phyloP scores from a whole-genome alignment of 1,140 invertebrate genomes.

The Epicauta chinensis region DNA sequence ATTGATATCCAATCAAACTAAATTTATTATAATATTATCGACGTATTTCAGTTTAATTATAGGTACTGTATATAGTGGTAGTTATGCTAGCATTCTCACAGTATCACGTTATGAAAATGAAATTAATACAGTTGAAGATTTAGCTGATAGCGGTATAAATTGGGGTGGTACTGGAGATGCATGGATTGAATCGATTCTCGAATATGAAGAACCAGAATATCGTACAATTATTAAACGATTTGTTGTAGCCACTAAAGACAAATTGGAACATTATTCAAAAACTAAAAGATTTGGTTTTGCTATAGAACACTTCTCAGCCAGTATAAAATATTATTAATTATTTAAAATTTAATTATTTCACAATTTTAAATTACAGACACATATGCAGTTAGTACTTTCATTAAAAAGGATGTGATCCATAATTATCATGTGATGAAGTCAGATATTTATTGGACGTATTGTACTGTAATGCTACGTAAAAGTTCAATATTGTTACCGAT shows the following conservation, averaged over 20 bases:
- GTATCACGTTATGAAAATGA: constrained; percentile 42
- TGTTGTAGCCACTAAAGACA: constrained; percentile 16
- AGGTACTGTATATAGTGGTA: constrained; percentile 44
- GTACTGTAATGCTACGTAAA: constrained; percentile 50
- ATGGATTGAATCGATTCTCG: constrained; percentile 28
- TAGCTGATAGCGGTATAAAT: constrained; percentile 23
- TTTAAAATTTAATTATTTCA: not conserved
- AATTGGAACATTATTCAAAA: constrained; percentile 17
- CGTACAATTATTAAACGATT: constrained; percentile 22
- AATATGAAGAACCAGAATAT: constrained; percentile 20
- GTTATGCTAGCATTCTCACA: constrained; percentile 49
- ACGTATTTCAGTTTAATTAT: not conserved
- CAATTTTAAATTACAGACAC: constrained; percentile 23
- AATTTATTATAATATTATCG: constrained; percentile 1
- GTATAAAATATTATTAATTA: constrained; percentile 8
- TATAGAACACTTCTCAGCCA: constrained; percentile 24
- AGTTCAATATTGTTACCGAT: constrained; percentile 43
- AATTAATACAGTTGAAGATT: constrained; percentile 29
- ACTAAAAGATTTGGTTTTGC: constrained; percentile 24
- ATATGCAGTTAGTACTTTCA: constrained; percentile 52
- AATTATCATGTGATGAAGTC: constrained; percentile 48
- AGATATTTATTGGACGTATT: constrained; percentile 52
- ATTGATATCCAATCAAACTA: no score
- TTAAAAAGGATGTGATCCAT: constrained; percentile 46
- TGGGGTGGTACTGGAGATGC: constrained; percentile 28